These are phyloP conservation scores for Gnatocerus cornutus DNA, from an alignment of 2,888 invertebrate genomes.

Conservation along the genomic window DNA sequence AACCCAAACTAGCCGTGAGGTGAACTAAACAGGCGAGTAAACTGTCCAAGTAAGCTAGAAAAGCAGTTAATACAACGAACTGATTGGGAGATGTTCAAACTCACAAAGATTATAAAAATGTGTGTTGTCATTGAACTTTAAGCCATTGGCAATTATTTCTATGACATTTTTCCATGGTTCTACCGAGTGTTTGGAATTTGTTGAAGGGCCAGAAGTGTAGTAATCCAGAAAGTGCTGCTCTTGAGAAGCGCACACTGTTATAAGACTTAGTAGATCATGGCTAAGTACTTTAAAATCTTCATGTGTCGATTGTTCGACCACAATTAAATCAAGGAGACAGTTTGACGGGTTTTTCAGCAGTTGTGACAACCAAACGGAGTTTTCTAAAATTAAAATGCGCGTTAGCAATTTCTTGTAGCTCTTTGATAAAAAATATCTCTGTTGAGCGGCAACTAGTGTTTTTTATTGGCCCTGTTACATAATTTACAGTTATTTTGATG, in stretches of 20 bases:
- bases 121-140: constrained; percentile 72
- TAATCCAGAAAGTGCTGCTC: constrained; percentile 65
- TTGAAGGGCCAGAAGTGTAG: constrained; percentile 50
- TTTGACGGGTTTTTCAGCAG: constrained; percentile 64
- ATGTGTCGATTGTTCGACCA: constrained; percentile 57
- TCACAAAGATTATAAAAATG: constrained; percentile 75
- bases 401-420: too few relatives aligned
- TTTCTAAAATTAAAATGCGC: constrained; percentile 56
- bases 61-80: background rate
- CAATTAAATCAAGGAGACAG: constrained; percentile 63
- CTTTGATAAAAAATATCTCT: too few relatives aligned
- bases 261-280: constrained; percentile 66
- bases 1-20: constrained; percentile 71
- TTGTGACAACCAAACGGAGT: constrained; percentile 63
- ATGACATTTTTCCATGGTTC: constrained; percentile 70
- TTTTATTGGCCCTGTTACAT: too few relatives aligned
- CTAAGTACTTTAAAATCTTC: constrained; percentile 63
- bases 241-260: constrained; percentile 65
- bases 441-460: too few relatives aligned
- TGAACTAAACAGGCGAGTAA: constrained; percentile 72
- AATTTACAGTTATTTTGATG: too few relatives aligned
- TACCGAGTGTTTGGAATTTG: constrained; percentile 33
- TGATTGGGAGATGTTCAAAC: constrained; percentile 14
- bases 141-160: constrained; percentile 71
- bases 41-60: constrained; percentile 73